Base-by-base conservation (phyloP, 1,140 invertebrate genomes). In the Conus ventricosus region DNA sequence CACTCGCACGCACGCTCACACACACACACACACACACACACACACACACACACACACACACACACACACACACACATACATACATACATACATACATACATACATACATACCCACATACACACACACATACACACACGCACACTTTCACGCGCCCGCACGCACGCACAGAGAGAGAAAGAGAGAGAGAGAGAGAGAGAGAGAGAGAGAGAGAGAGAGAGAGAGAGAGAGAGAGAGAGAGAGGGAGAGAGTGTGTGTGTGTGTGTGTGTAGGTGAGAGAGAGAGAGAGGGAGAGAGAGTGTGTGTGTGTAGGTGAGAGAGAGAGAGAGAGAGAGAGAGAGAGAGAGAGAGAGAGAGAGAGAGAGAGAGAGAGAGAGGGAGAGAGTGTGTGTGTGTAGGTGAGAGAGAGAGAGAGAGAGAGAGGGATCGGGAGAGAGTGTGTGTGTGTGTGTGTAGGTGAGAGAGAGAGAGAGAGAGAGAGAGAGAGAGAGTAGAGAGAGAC, bases 21-120 rank as follows among this genome's bases (percentile, higher is more conserved):
- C 63, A 51, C 84, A 55, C 81, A 83, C 81, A 55, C 81, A 55
- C 20, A 83, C 15, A 57, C 53, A 55, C 15, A 57, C 53, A 83
- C 53, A 83, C 53, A 83, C 15, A 27, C 20, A 83, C 53, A 55
- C 15, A 55, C 53, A 83, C n/a, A 3, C 39, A 39, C 39, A 39
- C 39, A 67, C 84, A 71, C 57, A 54, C 84, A 67, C 63, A 67
- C 63, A 51, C 84, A 55, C 81, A 83, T 53, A 55, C 81, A 55
- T 53, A 83, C 81, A 67, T 60, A 57, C 81, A 83, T 53, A 83
- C 53, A 57, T 53, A 83, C 81, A 57, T 4, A 55, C 81, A 57
- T 53, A 83, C 53, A 57, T 8, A 55, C 20, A 57, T 15, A 55
- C 13, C 4, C 20, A 83, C 15, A 57, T 15, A 55, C 15, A 57